A percentile compares a stretch with the other conserved stretches of the same genome.
Conservation (phyloP, 2,797 vertebrate genomes). For the Alexandromys oeconomus region DNA sequence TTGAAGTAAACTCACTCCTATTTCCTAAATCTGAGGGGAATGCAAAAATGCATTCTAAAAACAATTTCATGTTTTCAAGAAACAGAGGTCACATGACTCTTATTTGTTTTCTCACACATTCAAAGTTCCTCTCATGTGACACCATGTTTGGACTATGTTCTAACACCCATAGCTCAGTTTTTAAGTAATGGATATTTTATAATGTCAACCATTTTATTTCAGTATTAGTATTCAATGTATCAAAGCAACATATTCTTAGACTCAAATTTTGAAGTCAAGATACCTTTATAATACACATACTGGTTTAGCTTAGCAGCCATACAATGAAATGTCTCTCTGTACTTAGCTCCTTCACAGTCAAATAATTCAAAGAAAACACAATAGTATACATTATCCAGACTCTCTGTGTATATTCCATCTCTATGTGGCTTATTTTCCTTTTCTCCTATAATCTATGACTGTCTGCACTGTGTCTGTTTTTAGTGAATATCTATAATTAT, state of each 20-base stretch:
- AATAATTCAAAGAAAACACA: too few relatives aligned
- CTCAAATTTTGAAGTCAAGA: too few relatives aligned
- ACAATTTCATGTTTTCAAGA: background rate
- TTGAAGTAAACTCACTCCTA: background rate
- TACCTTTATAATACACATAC: too few relatives aligned
- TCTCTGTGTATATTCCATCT: too few relatives aligned
- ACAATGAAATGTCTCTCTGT: too few relatives aligned
- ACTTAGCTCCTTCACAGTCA: too few relatives aligned
- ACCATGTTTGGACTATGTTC: background rate
- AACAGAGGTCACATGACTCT: background rate
- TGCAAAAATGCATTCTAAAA: background rate
- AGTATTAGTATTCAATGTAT: background rate
- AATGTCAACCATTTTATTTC: background rate
- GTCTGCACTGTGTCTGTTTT: too few relatives aligned
- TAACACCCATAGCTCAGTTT: background rate
- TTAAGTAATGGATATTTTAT: background rate
- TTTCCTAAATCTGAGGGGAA: background rate
- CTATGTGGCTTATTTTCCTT: too few relatives aligned
- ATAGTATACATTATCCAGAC: too few relatives aligned
- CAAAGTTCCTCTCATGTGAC: background rate
- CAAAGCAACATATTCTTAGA: background rate
- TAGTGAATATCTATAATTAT: too few relatives aligned
- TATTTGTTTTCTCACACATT: background rate
- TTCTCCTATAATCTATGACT: too few relatives aligned
- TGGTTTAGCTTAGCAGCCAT: too few relatives aligned